Conservation (phyloP, 2,888 invertebrate species). For the Cephalotes varians region DNA sequence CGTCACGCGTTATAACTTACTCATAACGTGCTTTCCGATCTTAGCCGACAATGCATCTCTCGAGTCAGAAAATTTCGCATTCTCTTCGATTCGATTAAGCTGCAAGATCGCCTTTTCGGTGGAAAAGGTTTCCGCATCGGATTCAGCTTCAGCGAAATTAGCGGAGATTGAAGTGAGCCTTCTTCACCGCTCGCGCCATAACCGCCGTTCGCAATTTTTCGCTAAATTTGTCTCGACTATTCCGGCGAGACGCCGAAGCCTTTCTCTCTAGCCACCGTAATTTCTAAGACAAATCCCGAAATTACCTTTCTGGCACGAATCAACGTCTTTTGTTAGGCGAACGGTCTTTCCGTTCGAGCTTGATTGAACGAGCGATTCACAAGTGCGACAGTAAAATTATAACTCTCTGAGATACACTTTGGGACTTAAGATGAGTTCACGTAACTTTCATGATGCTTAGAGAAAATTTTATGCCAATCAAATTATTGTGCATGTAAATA, state of each 20-base stretch:
- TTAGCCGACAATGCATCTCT: not conserved
- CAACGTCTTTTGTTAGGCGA: slow-evolving; percentile 38
- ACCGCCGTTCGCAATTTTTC: slow-evolving; percentile 53
- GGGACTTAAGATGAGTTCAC: not conserved
- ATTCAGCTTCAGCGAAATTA: slow-evolving; percentile 32
- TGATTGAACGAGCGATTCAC: slow-evolving; percentile 1
- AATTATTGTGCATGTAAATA: not conserved
- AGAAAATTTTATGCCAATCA: not conserved
- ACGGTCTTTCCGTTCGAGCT: not conserved
- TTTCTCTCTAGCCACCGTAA: slow-evolving; percentile 6
- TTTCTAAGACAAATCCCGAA: slow-evolving; percentile 40
- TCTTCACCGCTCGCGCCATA: slow-evolving; percentile 5
- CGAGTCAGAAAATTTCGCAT: not conserved
- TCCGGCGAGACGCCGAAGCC: slow-evolving; percentile 12
- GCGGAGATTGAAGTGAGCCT: slow-evolving; percentile 26
- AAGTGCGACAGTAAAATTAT: slow-evolving; percentile 19
- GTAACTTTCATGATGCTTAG: not conserved
- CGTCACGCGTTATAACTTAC: not conserved
- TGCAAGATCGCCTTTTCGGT: slow-evolving; percentile 7
- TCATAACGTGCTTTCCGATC: not conserved
- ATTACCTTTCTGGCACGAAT: slow-evolving; percentile 33
- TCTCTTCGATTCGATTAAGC: slow-evolving; percentile 22
- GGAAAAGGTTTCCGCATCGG: slow-evolving; percentile 27
- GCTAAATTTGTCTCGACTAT: slow-evolving; percentile 43
- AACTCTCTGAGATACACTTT: slow-evolving; percentile 1